phyloP scores from a whole-genome alignment of 2,797 vertebrate species.

The Urophycis tenuis region DNA sequence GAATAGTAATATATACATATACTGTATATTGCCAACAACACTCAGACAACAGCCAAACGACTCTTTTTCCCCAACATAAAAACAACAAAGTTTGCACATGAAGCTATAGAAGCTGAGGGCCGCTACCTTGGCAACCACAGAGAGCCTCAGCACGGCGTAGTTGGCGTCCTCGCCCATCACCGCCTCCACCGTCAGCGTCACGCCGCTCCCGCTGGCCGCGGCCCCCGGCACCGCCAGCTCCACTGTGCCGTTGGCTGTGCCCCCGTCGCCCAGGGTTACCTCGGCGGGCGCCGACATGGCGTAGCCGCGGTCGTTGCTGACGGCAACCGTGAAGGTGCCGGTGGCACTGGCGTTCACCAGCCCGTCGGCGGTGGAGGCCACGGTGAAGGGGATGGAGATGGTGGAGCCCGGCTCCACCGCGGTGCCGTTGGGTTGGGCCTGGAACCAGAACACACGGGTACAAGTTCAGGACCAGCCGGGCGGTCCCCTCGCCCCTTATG shows the following conservation, averaged over 20 bases:
- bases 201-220: slow-evolving; percentile 54
- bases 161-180: slow-evolving; percentile 47
- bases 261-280: slow-evolving; percentile 28
- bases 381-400: slow-evolving; percentile 52
- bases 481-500: neutral
- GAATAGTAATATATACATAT: too few relatives aligned
- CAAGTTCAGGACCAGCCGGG: neutral
- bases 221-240: slow-evolving; percentile 38
- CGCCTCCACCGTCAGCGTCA: slow-evolving; percentile 62
- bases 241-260: slow-evolving; percentile 36
- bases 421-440: slow-evolving; percentile 43
- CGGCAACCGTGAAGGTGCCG: slow-evolving; percentile 39
- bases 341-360: slow-evolving; percentile 19
- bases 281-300: slow-evolving; percentile 8
- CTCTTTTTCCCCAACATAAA: neutral
- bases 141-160: slow-evolving; percentile 54
- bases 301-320: slow-evolving; percentile 52
- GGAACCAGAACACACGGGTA: neutral
- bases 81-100: neutral
- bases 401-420: slow-evolving; percentile 49
- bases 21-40: neutral
- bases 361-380: slow-evolving; percentile 20
- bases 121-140: slow-evolving; percentile 52
- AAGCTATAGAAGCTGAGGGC: neutral
- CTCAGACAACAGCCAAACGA: neutral